Conservation (phyloP, 2,113 vertebrate genomes). For the Morphnarchus princeps region DNA sequence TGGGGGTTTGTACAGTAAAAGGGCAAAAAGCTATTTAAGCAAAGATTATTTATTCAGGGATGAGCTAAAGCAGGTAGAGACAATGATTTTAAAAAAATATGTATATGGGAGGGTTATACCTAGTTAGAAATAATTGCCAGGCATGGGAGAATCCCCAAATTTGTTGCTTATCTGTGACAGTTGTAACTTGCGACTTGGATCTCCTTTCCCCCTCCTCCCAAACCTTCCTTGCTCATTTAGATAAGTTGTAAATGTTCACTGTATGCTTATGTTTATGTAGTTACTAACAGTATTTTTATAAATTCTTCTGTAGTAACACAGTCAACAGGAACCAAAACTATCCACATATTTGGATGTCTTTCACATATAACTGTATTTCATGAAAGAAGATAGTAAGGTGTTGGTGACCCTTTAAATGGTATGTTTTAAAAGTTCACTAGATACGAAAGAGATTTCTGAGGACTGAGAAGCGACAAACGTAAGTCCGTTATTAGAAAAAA, state of each 20-base stretch:
- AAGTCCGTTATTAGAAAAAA: not conserved
- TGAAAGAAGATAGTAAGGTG: not conserved
- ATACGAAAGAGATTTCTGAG: not conserved
- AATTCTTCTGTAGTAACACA: not conserved
- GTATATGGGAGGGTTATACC: not conserved
- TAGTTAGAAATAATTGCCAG: not conserved
- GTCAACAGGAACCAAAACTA: not conserved
- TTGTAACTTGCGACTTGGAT: not conserved
- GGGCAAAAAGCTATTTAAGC: not conserved
- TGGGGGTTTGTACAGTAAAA: not conserved
- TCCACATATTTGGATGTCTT: not conserved
- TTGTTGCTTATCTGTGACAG: not conserved
- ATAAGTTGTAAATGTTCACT: not conserved
- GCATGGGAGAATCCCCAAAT: not conserved
- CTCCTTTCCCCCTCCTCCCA: not conserved
- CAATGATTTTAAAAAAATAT: not conserved
- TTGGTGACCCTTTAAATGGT: not conserved
- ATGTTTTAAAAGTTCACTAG: not conserved
- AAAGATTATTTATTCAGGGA: not conserved
- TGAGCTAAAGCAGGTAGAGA: not conserved
- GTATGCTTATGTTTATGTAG: not conserved
- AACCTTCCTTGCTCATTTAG: not conserved
- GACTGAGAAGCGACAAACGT: not conserved
- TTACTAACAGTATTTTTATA: not conserved
- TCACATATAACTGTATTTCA: not conserved